A percentile compares a stretch with the other conserved stretches of the same genome.
Conservation (phyloP, 2,888 invertebrate species). For the Eupelmus urozonus region DNA sequence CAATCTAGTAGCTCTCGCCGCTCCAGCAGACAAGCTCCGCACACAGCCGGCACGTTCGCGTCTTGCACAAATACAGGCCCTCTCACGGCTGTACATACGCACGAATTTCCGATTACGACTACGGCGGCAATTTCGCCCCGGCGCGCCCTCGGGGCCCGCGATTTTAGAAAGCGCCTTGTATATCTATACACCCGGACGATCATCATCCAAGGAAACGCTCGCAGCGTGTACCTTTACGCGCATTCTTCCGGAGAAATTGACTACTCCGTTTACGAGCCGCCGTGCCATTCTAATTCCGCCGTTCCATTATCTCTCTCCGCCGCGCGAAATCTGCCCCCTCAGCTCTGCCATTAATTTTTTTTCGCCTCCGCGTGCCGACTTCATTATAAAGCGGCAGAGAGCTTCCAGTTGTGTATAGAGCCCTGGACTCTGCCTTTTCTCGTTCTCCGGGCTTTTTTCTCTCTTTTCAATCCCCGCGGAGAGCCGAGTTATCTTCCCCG, state of each 20-base stretch:
- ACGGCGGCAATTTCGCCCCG: constrained; percentile 22
- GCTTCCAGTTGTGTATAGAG: background rate
- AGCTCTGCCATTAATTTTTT: constrained; percentile 59
- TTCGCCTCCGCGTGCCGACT: constrained; percentile 46
- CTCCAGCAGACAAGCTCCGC: too few relatives aligned
- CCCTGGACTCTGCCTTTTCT: background rate
- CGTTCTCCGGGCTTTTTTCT: constrained; percentile 1
- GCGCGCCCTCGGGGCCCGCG: background rate
- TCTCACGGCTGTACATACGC: background rate
- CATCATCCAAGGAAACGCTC: too few relatives aligned
- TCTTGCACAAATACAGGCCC: background rate
- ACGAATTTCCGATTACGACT: constrained; percentile 33
- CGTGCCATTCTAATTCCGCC: constrained; percentile 46
- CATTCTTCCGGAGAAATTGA: constrained; percentile 46
- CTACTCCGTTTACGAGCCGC: constrained; percentile 50
- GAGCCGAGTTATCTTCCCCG: too few relatives aligned
- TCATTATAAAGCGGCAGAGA: constrained; percentile 58
- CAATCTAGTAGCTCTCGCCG: too few relatives aligned
- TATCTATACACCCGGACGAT: too few relatives aligned
- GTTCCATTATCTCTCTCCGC: constrained; percentile 50
- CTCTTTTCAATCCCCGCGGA: background rate
- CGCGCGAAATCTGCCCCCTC: constrained; percentile 15
- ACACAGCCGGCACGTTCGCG: background rate
- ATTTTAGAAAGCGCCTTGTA: background rate
- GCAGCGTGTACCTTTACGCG: too few relatives aligned